Evolutionary conservation across 1,140 invertebrate species (phyloP).

Genomic region (Lucilia cuprina): DNA sequence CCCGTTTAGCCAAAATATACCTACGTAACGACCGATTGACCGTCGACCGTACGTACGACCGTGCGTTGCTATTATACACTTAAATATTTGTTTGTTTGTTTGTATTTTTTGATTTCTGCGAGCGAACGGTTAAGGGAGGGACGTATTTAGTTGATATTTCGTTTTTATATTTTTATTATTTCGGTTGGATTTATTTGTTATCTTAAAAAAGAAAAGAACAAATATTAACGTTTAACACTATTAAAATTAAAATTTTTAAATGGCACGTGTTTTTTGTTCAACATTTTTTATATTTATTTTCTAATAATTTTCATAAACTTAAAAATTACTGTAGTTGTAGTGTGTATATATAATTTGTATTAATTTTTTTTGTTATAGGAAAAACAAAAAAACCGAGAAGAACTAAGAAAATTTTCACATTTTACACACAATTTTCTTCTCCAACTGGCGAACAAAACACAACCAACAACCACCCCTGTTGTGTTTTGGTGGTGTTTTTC

Average conservation of each 20-base stretch:
- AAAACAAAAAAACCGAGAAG: neutral
- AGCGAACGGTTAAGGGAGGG: neutral
- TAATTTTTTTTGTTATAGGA: neutral
- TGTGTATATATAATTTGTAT: neutral
- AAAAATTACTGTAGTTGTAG: neutral
- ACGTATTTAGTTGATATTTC: neutral
- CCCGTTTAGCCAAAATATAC: neutral
- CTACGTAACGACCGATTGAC: neutral
- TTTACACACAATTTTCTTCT: neutral
- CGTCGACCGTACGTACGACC: too few species aligned
- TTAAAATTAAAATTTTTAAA: neutral
- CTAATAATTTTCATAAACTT: neutral
- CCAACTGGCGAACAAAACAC: neutral
- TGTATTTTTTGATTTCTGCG: neutral
- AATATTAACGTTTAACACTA: conserved; percentile 1
- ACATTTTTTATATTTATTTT: neutral
- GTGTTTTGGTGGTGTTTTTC: neutral
- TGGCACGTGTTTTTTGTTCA: neutral
- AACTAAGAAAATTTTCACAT: neutral
- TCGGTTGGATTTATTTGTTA: neutral
- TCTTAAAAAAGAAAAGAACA: neutral
- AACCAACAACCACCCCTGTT: conserved; percentile 8
- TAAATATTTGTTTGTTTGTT: too few species aligned
- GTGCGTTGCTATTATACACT: neutral
- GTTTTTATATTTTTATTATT: neutral